phyloP scores from a whole-genome alignment of 2,113 vertebrate species.

The Myrmecobius fasciatus region DNA sequence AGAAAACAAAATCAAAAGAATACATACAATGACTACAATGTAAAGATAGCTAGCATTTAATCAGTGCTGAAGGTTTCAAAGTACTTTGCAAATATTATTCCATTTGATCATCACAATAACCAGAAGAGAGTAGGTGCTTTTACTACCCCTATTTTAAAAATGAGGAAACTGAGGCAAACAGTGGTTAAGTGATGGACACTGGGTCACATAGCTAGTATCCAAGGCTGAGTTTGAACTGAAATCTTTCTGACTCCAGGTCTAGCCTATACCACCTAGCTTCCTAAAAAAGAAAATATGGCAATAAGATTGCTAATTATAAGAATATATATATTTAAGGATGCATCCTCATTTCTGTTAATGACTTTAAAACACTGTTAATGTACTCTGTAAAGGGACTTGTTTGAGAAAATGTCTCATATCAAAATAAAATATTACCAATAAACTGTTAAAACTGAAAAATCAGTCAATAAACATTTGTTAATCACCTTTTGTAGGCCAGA shows the following conservation, averaged over 20 bases:
- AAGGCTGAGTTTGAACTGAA: not conserved
- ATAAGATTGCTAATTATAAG: not conserved
- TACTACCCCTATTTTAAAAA: not conserved
- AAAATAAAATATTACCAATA: not conserved
- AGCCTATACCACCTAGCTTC: not conserved
- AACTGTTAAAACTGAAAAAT: not conserved
- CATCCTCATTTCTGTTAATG: not conserved
- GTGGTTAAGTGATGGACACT: not conserved
- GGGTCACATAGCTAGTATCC: not conserved
- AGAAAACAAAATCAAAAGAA: not conserved
- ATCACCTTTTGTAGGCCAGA: not conserved
- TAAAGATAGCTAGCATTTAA: not conserved
- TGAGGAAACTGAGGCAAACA: not conserved
- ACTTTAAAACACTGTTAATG: not conserved
- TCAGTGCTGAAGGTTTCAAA: not conserved
- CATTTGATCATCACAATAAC: not conserved
- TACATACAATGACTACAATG: not conserved
- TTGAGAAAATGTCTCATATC: not conserved
- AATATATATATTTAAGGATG: not conserved
- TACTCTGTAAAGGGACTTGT: not conserved
- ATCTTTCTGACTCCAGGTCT: not conserved
- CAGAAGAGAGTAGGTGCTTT: not conserved
- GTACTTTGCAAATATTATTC: not conserved
- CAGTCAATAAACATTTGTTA: not conserved
- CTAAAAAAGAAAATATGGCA: not conserved